These are phyloP conservation scores for Rhimphoctona megacephalus DNA, from an alignment of 2,888 invertebrate genomes.

Conservation along the genomic window DNA sequence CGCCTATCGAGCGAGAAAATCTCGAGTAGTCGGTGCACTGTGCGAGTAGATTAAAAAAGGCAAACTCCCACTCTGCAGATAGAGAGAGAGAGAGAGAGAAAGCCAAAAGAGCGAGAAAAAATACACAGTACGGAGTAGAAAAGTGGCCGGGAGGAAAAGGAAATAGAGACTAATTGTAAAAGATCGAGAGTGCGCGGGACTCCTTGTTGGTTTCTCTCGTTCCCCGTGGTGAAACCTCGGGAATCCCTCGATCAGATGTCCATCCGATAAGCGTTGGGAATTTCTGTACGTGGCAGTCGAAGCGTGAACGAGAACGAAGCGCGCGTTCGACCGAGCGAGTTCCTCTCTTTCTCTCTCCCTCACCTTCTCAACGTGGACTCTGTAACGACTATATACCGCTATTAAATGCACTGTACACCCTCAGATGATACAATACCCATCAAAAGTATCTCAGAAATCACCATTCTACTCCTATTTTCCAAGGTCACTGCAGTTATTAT, in stretches of 20 bases:
- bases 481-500: background rate
- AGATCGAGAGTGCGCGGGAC: constrained; percentile 44
- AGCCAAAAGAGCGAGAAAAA: background rate
- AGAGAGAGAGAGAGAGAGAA: background rate
- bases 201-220: constrained; percentile 20
- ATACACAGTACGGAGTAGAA: constrained; percentile 6
- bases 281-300: constrained; percentile 62
- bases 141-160: constrained; percentile 43
- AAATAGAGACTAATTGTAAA: constrained; percentile 55
- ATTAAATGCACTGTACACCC: constrained; percentile 19
- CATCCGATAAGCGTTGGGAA: constrained; percentile 66
- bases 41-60: constrained; percentile 2
- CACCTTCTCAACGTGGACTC: constrained; percentile 7
- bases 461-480: background rate
- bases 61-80: background rate
- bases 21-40: background rate
- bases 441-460: constrained; percentile 14
- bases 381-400: constrained; percentile 19
- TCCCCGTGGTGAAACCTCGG: constrained; percentile 52
- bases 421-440: background rate
- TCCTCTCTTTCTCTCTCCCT: constrained; percentile 7
- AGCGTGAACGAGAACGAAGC: constrained; percentile 65
- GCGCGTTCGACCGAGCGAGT: constrained; percentile 58
- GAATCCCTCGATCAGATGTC: constrained; percentile 68
- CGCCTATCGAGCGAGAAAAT: constrained; percentile 16